Evolutionary conservation across 2,888 invertebrate genomes (phyloP).

Genomic region (Eilema depressum): DNA sequence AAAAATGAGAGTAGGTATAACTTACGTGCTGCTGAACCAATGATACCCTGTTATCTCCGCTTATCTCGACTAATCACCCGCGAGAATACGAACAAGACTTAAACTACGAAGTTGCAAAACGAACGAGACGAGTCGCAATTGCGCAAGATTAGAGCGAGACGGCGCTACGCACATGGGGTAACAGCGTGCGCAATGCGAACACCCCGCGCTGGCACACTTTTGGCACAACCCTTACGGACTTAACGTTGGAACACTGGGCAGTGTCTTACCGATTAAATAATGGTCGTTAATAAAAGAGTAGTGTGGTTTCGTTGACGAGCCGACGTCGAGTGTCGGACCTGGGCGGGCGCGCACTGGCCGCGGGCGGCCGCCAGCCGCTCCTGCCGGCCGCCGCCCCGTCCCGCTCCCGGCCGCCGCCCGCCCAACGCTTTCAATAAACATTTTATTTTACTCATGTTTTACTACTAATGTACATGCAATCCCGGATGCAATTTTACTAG

Average conservation of each 20-base stretch:
- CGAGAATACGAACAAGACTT: slow-evolving; percentile 65
- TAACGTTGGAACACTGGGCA: slow-evolving; percentile 66
- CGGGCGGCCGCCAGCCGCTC: slow-evolving; percentile 61
- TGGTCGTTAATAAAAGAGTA: slow-evolving; percentile 79
- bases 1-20: slow-evolving; percentile 51
- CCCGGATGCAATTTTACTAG: slow-evolving; percentile 50
- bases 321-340: slow-evolving; percentile 87
- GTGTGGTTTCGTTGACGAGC: slow-evolving; percentile 85
- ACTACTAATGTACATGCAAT: slow-evolving; percentile 57
- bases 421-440: slow-evolving; percentile 68
- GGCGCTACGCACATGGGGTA: slow-evolving; percentile 62
- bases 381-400: slow-evolving; percentile 58
- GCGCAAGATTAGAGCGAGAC: slow-evolving; percentile 75
- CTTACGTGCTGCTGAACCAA: slow-evolving; percentile 76
- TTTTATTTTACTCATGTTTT: slow-evolving; percentile 66
- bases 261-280: slow-evolving; percentile 83
- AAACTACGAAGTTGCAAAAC: slow-evolving; percentile 52
- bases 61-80: slow-evolving; percentile 73
- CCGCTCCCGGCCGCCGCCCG: slow-evolving; percentile 59
- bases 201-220: slow-evolving; percentile 62
- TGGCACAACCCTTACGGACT: slow-evolving; percentile 69
- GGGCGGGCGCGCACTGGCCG: slow-evolving; percentile 84
- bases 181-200: slow-evolving; percentile 54
- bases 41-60: slow-evolving; percentile 68
- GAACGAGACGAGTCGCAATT: slow-evolving; percentile 69